Evolutionary conservation across 2,113 vertebrate genomes (phyloP).

Genomic region (Murina feae): DNA sequence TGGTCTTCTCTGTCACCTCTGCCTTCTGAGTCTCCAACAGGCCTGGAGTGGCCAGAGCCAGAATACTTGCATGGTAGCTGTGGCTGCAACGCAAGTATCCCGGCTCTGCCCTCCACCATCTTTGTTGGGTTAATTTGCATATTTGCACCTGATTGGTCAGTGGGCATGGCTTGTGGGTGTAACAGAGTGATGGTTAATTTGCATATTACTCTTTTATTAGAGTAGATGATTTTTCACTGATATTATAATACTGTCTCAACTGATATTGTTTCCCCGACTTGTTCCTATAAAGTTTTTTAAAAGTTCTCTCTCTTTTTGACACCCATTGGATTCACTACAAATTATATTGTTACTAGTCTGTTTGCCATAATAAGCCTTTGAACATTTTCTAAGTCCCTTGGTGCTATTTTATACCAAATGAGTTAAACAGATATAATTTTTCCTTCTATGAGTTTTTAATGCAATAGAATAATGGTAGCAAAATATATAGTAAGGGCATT

Average conservation of each 20-base stretch:
- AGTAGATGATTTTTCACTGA: constrained; percentile 36
- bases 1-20: no score
- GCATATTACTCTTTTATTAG: no score
- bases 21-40: no score
- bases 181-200: no score
- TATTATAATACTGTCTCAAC: neutral
- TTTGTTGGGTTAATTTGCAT: no score
- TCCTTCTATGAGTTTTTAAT: constrained; percentile 34
- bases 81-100: no score
- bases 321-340: neutral
- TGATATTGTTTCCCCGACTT: constrained; percentile 30
- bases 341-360: constrained; percentile 37
- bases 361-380: constrained; percentile 16
- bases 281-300: neutral
- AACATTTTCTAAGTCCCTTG: constrained; percentile 25
- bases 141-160: no score
- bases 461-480: neutral
- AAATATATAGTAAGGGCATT: constrained; percentile 20
- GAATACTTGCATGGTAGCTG: no score
- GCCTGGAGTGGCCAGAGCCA: no score
- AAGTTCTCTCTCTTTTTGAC: constrained; percentile 6
- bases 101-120: no score
- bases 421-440: constrained; percentile 3
- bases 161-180: no score
- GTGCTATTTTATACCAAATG: neutral